A percentile compares a stretch with the other conserved stretches of the same genome.
Evolutionary conservation across 2,888 invertebrate species (phyloP).

Genomic region (Congeria kusceri): DNA sequence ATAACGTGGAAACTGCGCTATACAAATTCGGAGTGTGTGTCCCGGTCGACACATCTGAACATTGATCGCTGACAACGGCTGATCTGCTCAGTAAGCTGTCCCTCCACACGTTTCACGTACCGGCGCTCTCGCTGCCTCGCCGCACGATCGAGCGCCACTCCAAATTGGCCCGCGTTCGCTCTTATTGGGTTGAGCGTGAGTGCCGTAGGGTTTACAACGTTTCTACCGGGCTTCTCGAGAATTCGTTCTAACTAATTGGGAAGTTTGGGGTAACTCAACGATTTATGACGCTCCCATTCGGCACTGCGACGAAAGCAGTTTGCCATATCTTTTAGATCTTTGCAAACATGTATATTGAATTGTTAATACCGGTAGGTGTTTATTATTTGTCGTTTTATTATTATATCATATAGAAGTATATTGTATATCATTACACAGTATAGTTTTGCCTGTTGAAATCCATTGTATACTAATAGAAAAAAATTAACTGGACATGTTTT

Average conservation of each 20-base stretch:
- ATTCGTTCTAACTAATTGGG: constrained; percentile 64
- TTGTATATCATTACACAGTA: too few relatives aligned
- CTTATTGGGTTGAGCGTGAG: constrained; percentile 56
- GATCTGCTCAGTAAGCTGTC: constrained; percentile 78
- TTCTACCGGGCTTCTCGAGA: constrained; percentile 68
- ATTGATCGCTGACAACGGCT: constrained; percentile 80
- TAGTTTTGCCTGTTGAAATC: too few relatives aligned
- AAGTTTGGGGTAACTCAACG: constrained; percentile 75
- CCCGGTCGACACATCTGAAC: constrained; percentile 80
- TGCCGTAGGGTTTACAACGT: constrained; percentile 69
- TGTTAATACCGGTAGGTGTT: too few relatives aligned
- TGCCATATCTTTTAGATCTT: constrained; percentile 71
- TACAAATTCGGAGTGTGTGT: constrained; percentile 75
- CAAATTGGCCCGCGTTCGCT: constrained; percentile 63
- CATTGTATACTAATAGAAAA: too few relatives aligned
- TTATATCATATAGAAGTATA: too few relatives aligned
- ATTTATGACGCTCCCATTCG: constrained; percentile 75
- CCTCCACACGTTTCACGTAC: constrained; percentile 69
- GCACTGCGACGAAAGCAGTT: constrained; percentile 73
- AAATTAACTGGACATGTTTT: too few relatives aligned
- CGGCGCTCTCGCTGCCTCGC: constrained; percentile 72
- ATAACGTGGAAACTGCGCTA: too few relatives aligned
- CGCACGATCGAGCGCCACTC: constrained; percentile 73
- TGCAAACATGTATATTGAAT: too few relatives aligned
- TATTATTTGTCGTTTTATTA: too few relatives aligned